Base-by-base conservation (phyloP, 2,113 vertebrate species). In the Varanus komodoensis region DNA sequence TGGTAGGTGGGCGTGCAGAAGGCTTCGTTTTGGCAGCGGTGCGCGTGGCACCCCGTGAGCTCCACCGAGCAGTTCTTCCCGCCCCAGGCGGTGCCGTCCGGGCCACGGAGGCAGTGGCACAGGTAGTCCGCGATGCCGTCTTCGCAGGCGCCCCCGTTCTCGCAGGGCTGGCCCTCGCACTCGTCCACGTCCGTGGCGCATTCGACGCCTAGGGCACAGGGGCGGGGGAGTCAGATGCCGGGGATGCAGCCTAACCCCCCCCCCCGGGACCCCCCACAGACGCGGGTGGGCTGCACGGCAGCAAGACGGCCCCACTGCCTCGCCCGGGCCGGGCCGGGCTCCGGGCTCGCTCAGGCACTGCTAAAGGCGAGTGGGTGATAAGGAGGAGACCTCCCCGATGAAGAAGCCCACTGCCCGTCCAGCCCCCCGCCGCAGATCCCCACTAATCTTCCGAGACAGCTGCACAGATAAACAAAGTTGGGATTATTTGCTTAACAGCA, bases 111-210 rank as follows among this genome's bases (percentile, higher is more conserved):
- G 95, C 99, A 99, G 92, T 89, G 90, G 93, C 99, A 99, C 92
- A 77, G 90, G 84, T 99, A 99, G 92, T 97, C 97, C 57, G 98
- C 98, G 89, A 97, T 94, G 21, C 89, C 93, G 81, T 99, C 98
- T 48, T 97, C 93, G 11, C 99, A 99, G 50, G 94, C 96, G 86
- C 97, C 98, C 0, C 98, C 98, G 0, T 99, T 98, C 95, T 98
- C 93, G 94, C 99, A 99, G 4, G 99, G 99, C 69, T 92, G 89
- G 34, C 97, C 98, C 89, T 98, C 97, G 87, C 99, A 99, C 86
- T 99, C 99, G 1, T 99, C 96, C 74, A 99, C 95, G 79, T 99
- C 97, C 8, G 97, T 97, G 96, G 98, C 97, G 91, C 99, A 99
- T 5, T 97, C 96, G 9, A 96, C 90, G 89, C 99, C 99, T 99